A percentile compares a stretch with the other conserved stretches of the same genome.
Evolutionary conservation across 2,888 invertebrate genomes (phyloP).

Genomic region (Eupithecia dodoneata): DNA sequence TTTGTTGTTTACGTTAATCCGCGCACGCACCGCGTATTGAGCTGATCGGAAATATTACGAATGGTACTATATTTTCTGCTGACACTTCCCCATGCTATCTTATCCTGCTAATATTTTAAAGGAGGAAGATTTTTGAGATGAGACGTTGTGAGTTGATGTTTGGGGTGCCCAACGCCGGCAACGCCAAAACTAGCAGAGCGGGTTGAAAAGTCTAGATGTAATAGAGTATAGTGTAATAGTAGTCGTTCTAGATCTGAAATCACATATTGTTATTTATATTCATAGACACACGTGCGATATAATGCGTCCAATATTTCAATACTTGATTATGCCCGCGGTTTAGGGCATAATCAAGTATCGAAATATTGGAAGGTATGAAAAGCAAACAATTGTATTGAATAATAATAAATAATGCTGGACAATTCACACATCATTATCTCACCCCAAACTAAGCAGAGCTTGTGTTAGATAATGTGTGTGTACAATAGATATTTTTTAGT

Average conservation of each 20-base stretch:
- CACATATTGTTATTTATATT: no score
- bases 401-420: no score
- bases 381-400: not conserved
- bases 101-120: not conserved
- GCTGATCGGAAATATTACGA: constrained; percentile 40
- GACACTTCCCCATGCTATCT: not conserved
- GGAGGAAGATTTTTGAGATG: not conserved
- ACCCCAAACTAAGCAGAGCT: no score
- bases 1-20: constrained; percentile 52
- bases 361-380: not conserved
- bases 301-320: no score
- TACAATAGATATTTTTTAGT: no score
- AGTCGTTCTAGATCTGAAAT: no score
- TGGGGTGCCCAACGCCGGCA: not conserved
- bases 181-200: not conserved
- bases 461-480: no score
- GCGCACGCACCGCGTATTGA: constrained; percentile 34
- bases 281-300: no score
- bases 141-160: not conserved
- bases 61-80: not conserved
- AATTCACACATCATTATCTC: no score
- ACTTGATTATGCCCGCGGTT: no score
- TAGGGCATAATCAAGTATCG: not conserved
- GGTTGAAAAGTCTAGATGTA: not conserved
- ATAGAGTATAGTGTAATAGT: no score